Base-by-base conservation (phyloP, 2,888 invertebrate genomes). In the Catocala sponsa region DNA sequence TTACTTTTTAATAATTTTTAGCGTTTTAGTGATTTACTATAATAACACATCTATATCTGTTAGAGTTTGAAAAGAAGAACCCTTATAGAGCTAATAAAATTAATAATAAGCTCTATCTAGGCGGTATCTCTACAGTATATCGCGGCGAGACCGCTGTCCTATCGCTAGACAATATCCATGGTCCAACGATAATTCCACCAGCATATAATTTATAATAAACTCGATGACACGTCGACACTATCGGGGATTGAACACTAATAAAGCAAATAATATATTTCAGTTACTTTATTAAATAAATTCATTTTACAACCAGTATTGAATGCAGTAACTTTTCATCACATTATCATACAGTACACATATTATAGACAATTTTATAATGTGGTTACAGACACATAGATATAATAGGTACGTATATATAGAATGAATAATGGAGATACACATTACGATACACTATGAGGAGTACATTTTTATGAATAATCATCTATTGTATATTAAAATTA, bases 221-320 rank as follows among this genome's bases (percentile, higher is more conserved):
- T 25, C 25, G 25, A 25, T 25, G 25, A 25, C 25, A 25, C 4
- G 25, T 25, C 25, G 25, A 25, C 25, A 25, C 25, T 1, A 25
- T 25, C 25, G 25, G 25, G 25, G 25, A 25, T 2, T 25, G 25
- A 2, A 25, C 25, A 25, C 2, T 25, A 64, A 52, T 52, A 54
- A 53, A 70, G 63, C 59, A 52, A 65, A 61, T n/a, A 15, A 25
- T 72, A 76, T 76, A 79, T 88, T 87, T 87, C 81, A 85, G 90
- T 92, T 93, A 93, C 91, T 94, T 94, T 94, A 93, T 94, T 94
- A 91, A 88, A 92, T 91, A 89, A 91, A 91, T 91, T 91, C 86
- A 92, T 90, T 92, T 91, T 92, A 93, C 92, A 94, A 93, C 92
- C 93, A 90, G 86, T 91, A 90, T 88, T 86, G 88, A 91, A 93